Conservation (phyloP, 2,797 vertebrate species). For the Leuciscus waleckii region DNA sequence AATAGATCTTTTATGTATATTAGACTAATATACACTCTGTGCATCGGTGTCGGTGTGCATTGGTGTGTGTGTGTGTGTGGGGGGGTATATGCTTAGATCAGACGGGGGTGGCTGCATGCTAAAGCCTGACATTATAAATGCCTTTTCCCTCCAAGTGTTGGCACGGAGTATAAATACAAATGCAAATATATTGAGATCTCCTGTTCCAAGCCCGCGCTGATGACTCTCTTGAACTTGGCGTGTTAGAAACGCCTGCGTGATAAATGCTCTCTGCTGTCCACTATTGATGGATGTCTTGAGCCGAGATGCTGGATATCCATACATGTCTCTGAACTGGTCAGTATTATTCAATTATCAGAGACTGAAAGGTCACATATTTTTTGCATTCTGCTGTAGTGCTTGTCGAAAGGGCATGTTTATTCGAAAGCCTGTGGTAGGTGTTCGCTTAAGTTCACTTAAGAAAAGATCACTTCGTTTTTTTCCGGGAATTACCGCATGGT, state of each 20-base stretch:
- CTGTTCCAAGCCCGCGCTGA: conserved; percentile 17
- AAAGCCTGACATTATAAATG: conserved; percentile 43
- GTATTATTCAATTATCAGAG: conserved; percentile 46
- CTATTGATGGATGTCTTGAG: conserved; percentile 36
- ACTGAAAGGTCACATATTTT: conserved; percentile 32
- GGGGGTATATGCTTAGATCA: conserved; percentile 14
- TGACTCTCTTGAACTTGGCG: neutral
- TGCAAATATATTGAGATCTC: conserved; percentile 43
- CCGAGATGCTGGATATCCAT: neutral
- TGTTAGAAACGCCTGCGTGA: conserved; percentile 33
- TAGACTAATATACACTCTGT: neutral
- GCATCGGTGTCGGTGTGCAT: neutral
- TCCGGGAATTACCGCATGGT: conserved; percentile 5
- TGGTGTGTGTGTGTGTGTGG: conserved; percentile 23
- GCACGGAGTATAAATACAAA: conserved; percentile 11
- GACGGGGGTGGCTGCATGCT: conserved; percentile 20
- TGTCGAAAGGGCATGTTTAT: conserved; percentile 31
- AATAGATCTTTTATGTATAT: conserved; percentile 27
- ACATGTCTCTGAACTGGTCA: conserved; percentile 13
- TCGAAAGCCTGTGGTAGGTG: conserved; percentile 24
- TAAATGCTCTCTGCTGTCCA: neutral
- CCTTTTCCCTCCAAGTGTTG: conserved; percentile 27
- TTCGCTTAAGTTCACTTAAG: conserved; percentile 14
- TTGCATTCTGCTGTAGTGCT: conserved; percentile 28
- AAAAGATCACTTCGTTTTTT: neutral